A percentile compares a stretch with the other conserved stretches of the same genome.
Evolutionary conservation across 2,888 invertebrate genomes (phyloP).

Genomic region (Scrobipalpa atriplicella): DNA sequence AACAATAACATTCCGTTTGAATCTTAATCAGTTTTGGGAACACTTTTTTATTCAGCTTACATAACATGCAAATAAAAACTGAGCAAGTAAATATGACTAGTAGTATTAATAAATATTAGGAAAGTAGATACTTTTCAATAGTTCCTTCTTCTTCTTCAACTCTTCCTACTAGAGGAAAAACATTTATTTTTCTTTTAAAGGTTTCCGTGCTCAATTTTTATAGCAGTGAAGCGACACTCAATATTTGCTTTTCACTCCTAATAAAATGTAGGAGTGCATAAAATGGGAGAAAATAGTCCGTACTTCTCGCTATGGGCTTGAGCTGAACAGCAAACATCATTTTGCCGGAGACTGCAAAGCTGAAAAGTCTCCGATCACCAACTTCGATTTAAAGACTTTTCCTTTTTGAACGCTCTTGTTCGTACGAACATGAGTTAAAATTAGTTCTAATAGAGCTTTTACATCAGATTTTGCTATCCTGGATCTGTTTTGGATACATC

Average conservation of each 20-base stretch:
- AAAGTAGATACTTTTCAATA: no score
- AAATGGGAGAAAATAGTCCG: background rate
- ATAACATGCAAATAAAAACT: no score
- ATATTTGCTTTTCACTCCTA: background rate
- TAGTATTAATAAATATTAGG: no score
- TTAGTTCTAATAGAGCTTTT: no score
- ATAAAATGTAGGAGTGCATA: conserved; percentile 8
- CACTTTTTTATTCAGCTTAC: no score
- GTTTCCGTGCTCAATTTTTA: background rate
- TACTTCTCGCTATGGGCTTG: background rate
- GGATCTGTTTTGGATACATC: no score
- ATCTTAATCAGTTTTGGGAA: no score
- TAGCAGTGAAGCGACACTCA: background rate
- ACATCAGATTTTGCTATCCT: no score
- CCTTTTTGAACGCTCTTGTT: background rate
- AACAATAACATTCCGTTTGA: background rate
- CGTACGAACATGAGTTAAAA: background rate
- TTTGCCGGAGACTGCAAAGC: background rate
- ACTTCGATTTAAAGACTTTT: conserved; percentile 1
- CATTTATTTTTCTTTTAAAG: background rate
- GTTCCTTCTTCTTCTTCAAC: no score
- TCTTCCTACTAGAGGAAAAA: no score
- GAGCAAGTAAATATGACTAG: no score
- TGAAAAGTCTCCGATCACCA: conserved; percentile 7
- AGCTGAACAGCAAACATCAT: conserved; percentile 22